These are phyloP conservation scores for Masnerella sp. DNA, from an alignment of 2,888 invertebrate genomes.

Conservation along the genomic window DNA sequence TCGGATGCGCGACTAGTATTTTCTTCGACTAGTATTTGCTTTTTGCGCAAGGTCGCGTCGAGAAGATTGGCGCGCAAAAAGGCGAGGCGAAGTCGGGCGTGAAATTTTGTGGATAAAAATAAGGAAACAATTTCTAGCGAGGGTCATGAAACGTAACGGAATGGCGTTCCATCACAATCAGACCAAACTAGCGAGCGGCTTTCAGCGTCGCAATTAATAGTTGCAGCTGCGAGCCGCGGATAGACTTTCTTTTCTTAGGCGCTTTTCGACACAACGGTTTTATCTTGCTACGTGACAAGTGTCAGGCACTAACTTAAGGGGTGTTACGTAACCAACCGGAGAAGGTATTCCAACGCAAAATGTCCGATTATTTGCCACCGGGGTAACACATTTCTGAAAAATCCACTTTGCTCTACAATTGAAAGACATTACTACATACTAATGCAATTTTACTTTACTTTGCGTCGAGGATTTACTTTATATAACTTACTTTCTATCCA, in stretches of 20 bases:
- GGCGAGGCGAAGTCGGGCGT: slow-evolving; percentile 24
- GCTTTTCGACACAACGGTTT: slow-evolving; percentile 46
- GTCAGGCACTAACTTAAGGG: slow-evolving; percentile 18
- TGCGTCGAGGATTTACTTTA: too few species aligned
- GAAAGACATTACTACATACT: too few species aligned
- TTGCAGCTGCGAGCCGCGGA: slow-evolving; percentile 45
- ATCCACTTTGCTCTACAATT: too few species aligned
- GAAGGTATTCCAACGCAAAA: neutral
- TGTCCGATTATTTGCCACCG: neutral
- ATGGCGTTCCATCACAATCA: slow-evolving; percentile 44
- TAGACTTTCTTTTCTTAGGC: slow-evolving; percentile 52
- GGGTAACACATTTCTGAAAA: too few species aligned
- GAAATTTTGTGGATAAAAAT: slow-evolving; percentile 39
- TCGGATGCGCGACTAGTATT: neutral
- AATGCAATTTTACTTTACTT: too few species aligned
- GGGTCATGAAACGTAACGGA: slow-evolving; percentile 46
- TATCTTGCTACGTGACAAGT: slow-evolving; percentile 43
- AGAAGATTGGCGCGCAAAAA: slow-evolving; percentile 13
- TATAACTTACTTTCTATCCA: too few species aligned
- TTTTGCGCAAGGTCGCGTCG: too few species aligned
- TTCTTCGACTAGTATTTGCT: too few species aligned
- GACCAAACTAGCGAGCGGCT: slow-evolving; percentile 39
- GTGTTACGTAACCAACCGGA: slow-evolving; percentile 18
- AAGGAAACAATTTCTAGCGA: slow-evolving; percentile 19
- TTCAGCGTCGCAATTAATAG: slow-evolving; percentile 50